These are phyloP conservation scores for Typhlichthys subterraneus DNA, from an alignment of 2,797 vertebrate species.

Conservation along the genomic window DNA sequence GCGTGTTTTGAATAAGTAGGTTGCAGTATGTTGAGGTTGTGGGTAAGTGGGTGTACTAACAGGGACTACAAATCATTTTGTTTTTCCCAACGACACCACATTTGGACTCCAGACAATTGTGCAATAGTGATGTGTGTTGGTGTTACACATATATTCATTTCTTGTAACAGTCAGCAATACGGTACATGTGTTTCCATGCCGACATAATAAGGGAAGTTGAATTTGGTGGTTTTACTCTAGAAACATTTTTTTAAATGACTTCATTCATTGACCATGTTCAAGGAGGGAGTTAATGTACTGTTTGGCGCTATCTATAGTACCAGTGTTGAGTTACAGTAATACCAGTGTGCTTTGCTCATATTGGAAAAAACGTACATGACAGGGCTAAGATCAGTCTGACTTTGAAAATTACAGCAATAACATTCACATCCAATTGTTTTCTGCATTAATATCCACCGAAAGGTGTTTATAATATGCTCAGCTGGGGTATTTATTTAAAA, in stretches of 20 bases:
- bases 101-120: no score
- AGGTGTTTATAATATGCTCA: background rate
- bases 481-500: background rate
- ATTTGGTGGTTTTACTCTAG: background rate
- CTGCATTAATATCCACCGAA: no score
- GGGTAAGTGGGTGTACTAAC: background rate
- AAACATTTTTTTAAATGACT: slow-evolving; percentile 9
- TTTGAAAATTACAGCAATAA: slow-evolving; percentile 10
- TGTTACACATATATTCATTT: slow-evolving; percentile 7
- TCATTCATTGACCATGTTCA: slow-evolving; percentile 11
- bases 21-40: background rate
- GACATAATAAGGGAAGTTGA: slow-evolving; percentile 16
- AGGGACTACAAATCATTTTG: background rate
- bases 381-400: background rate
- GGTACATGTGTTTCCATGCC: slow-evolving; percentile 11
- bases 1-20: background rate
- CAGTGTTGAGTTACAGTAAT: no score
- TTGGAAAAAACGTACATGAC: background rate
- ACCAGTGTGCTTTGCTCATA: no score
- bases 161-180: slow-evolving; percentile 7
- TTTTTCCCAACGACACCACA: no score
- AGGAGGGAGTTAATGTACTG: background rate
- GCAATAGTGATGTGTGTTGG: background rate
- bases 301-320: no score
- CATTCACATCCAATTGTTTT: background rate